phyloP scores from a whole-genome alignment of 2,113 vertebrate species.

The Cyanocitta stelleri region DNA sequence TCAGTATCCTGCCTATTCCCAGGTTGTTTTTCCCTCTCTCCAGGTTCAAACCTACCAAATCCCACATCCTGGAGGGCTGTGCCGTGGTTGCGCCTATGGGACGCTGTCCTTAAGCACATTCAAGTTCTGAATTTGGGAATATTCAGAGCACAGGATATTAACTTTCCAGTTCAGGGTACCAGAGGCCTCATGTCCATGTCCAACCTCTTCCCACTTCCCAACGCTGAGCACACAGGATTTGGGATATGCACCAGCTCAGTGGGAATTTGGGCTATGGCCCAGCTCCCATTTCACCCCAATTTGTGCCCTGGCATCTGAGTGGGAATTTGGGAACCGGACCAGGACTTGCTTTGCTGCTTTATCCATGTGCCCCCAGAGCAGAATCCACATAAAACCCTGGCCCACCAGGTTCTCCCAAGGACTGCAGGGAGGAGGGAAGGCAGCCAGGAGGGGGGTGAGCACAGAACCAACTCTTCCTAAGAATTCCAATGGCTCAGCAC shows the following conservation, averaged over 20 bases:
- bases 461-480: background rate
- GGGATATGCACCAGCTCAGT: background rate
- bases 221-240: rapidly evolving
- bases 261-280: background rate
- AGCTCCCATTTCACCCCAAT: background rate
- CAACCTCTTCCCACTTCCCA: background rate
- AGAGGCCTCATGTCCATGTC: background rate
- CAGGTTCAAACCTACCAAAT: background rate
- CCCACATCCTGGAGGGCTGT: rapidly evolving
- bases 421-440: background rate
- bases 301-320: background rate
- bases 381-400: background rate
- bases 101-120: background rate
- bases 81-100: rapidly evolving
- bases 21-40: background rate
- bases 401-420: background rate
- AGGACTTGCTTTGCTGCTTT: background rate
- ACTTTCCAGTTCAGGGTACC: no score
- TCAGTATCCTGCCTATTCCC: background rate
- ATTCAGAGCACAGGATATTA: background rate
- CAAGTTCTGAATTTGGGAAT: no score
- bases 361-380: rapidly evolving
- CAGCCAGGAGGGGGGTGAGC: background rate
- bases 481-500: background rate
- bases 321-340: background rate